Evolutionary conservation across 2,113 vertebrate genomes (phyloP).

Genomic region (Ceyx melanurus): DNA sequence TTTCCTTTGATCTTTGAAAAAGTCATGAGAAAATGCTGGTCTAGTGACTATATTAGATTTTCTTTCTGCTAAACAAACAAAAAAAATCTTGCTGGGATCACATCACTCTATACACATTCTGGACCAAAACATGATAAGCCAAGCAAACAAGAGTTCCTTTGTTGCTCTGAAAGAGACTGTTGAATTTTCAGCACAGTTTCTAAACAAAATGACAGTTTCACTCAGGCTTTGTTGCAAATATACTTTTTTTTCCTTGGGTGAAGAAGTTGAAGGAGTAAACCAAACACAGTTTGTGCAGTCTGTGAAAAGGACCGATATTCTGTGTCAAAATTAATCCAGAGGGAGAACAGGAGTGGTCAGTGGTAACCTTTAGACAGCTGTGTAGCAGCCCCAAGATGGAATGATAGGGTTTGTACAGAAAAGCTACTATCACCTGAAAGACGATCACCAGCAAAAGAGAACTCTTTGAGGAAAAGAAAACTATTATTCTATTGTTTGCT

Average conservation of each 20-base stretch:
- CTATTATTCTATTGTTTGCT: constrained; percentile 78
- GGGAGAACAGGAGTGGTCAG: constrained; percentile 54
- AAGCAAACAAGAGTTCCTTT: constrained; percentile 77
- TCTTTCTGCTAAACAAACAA: constrained; percentile 72
- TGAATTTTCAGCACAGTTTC: constrained; percentile 55
- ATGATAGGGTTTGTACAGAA: constrained; percentile 72
- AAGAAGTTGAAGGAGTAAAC: constrained; percentile 34
- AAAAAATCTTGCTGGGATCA: constrained; percentile 75
- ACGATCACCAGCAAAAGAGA: constrained; percentile 60
- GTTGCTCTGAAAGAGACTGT: constrained; percentile 59
- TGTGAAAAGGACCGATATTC: constrained; percentile 26
- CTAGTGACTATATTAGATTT: constrained; percentile 66
- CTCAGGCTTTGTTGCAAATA: constrained; percentile 59
- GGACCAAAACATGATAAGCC: constrained; percentile 71
- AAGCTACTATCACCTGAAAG: constrained; percentile 74
- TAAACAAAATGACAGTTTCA: constrained; percentile 63
- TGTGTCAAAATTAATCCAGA: constrained; percentile 53
- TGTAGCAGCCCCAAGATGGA: constrained; percentile 73
- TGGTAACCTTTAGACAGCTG: constrained; percentile 74
- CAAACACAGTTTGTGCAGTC: neutral
- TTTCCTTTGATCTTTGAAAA: constrained; percentile 80
- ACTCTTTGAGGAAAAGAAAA: constrained; percentile 75
- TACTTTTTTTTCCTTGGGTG: constrained; percentile 44
- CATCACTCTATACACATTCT: constrained; percentile 70
- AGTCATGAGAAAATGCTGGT: constrained; percentile 69